Percentiles rank a stretch among this genome's conserved stretches.
phyloP scores from a whole-genome alignment of 2,888 invertebrate genomes.

The Nemotelus pantherinus region DNA sequence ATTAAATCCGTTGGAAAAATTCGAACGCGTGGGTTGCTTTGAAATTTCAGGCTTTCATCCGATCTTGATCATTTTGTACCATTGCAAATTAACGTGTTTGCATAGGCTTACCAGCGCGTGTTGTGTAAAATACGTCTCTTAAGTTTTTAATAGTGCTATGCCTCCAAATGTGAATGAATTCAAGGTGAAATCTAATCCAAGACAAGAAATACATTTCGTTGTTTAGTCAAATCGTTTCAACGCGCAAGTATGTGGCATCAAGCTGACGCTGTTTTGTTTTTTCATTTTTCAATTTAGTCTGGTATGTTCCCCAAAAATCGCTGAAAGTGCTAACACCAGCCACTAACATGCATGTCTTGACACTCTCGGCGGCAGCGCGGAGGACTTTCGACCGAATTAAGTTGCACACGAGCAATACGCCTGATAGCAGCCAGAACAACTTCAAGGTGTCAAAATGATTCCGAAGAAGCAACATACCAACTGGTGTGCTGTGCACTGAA shows the following conservation, averaged over 20 bases:
- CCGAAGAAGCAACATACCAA: conserved; percentile 12
- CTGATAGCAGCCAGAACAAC: neutral
- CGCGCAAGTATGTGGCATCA: neutral
- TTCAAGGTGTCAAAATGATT: conserved; percentile 23
- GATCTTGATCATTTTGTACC: too few relatives aligned
- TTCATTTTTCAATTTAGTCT: neutral
- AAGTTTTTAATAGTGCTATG: too few relatives aligned
- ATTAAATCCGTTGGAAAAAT: too few relatives aligned
- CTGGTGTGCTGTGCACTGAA: conserved; percentile 39
- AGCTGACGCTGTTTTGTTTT: neutral
- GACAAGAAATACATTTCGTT: neutral
- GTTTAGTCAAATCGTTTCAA: too few relatives aligned
- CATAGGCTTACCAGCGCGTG: too few relatives aligned
- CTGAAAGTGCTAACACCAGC: conserved; percentile 28
- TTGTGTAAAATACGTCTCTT: too few relatives aligned
- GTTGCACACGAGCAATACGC: neutral
- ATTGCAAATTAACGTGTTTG: too few relatives aligned
- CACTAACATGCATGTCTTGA: conserved; percentile 18
- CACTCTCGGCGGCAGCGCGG: neutral
- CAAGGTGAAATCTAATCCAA: neutral
- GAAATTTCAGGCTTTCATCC: too few relatives aligned
- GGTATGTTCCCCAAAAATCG: neutral
- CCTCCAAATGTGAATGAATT: neutral
- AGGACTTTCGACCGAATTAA: neutral
- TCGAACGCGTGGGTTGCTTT: too few relatives aligned